These are phyloP conservation scores for Cairina moschata DNA, from an alignment of 2,113 vertebrate species.

Conservation along the genomic window DNA sequence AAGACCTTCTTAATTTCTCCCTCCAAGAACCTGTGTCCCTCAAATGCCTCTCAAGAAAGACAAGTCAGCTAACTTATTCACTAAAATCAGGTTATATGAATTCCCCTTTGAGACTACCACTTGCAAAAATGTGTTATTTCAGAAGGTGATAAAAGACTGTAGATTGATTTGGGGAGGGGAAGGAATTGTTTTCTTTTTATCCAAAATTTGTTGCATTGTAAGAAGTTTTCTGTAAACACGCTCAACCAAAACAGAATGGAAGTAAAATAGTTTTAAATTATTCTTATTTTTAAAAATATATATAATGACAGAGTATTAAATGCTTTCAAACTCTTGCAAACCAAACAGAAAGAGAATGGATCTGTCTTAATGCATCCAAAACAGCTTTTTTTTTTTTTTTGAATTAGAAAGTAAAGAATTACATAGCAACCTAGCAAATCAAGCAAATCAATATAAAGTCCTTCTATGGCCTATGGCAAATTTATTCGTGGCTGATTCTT, in stretches of 20 bases:
- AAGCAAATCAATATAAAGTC: conserved; percentile 70
- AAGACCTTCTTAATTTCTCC: neutral
- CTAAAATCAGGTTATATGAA: neutral
- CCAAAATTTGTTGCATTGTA: neutral
- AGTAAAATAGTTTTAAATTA: neutral
- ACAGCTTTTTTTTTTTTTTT: neutral
- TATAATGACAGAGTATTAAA: neutral
- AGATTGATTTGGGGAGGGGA: neutral
- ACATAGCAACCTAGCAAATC: conserved; percentile 70
- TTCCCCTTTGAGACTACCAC: neutral
- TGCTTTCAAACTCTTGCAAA: neutral
- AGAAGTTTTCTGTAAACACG: neutral
- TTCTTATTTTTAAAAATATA: neutral
- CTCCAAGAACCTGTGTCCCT: neutral
- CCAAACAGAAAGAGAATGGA: neutral
- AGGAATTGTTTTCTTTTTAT: neutral
- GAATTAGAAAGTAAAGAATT: conserved; percentile 1
- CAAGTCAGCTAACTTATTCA: neutral
- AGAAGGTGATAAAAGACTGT: neutral
- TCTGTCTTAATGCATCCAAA: neutral
- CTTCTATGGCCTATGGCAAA: conserved; percentile 73
- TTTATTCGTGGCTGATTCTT: conserved; percentile 79
- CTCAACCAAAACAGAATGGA: neutral
- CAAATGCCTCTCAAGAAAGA: neutral
- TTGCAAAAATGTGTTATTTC: neutral